Conservation (phyloP, 2,797 vertebrate genomes). For the Mormyrus proboscirostris region DNA sequence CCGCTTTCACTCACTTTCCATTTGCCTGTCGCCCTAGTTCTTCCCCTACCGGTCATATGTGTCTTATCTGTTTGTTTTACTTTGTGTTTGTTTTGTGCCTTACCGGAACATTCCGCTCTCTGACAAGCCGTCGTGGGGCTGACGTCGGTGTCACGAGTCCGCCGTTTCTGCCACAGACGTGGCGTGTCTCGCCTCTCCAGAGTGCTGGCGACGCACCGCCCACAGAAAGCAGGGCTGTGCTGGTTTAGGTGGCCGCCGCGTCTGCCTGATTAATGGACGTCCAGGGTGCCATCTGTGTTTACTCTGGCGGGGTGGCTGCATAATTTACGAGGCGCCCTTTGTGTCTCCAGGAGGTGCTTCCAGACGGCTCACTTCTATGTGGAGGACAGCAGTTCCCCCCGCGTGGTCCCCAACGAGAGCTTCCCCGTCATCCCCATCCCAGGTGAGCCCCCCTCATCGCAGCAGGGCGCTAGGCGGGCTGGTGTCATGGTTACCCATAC, state of each 20-base stretch:
- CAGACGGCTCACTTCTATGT: conserved; percentile 91
- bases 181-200: background rate
- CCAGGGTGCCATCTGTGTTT: conserved; percentile 32
- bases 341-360: conserved; percentile 80
- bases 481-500: background rate
- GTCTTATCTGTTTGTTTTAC: conserved; percentile 16
- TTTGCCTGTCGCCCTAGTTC: background rate
- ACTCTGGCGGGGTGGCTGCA: conserved; percentile 27
- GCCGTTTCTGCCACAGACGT: background rate
- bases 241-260: background rate
- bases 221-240: background rate
- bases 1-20: background rate
- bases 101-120: background rate
- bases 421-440: conserved; percentile 83
- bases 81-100: conserved; percentile 19
- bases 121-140: background rate
- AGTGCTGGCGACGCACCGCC: background rate
- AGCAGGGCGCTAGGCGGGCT: background rate
- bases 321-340: background rate
- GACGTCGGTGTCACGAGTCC: background rate
- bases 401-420: conserved; percentile 82
- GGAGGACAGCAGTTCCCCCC: conserved; percentile 82
- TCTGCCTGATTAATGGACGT: background rate
- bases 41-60: background rate
- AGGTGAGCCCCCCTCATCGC: conserved; percentile 62